These are phyloP conservation scores for Amphimallon solstitiale DNA, from an alignment of 2,888 invertebrate genomes.

Conservation along the genomic window DNA sequence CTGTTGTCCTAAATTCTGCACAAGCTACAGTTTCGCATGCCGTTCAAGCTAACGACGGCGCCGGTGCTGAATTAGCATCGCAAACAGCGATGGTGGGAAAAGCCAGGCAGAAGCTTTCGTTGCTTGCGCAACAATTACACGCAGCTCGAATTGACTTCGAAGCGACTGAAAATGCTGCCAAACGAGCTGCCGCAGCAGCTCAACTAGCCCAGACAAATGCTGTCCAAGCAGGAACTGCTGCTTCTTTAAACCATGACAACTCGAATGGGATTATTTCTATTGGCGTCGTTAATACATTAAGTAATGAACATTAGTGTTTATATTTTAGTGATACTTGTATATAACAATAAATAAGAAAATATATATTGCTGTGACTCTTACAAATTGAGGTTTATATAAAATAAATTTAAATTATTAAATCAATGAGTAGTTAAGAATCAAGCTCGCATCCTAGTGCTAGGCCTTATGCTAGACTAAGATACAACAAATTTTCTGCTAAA, in stretches of 20 bases:
- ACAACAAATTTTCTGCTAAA: no score
- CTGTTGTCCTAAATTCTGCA: constrained; percentile 79
- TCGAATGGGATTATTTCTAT: no score
- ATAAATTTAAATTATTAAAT: no score
- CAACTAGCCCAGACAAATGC: constrained; percentile 81
- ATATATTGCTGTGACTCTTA: no score
- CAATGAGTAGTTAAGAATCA: no score
- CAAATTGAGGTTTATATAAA: no score
- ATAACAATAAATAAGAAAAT: no score
- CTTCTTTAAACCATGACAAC: not conserved
- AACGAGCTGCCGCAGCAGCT: constrained; percentile 75
- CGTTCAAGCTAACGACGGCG: constrained; percentile 76
- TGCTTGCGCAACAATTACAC: constrained; percentile 74
- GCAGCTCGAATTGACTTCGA: constrained; percentile 78
- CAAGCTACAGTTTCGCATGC: constrained; percentile 80
- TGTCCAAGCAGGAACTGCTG: constrained; percentile 72
- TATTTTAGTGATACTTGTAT: no score
- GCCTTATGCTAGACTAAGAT: no score
- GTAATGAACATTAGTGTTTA: no score
- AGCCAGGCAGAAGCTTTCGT: constrained; percentile 73
- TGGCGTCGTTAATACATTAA: no score
- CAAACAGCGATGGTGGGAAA: constrained; percentile 83
- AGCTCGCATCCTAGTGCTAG: no score
- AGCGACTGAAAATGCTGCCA: constrained; percentile 77
- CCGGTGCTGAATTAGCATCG: constrained; percentile 78